Evolutionary conservation across 2,113 vertebrate species (phyloP).

Genomic region (Eretmochelys imbricata): DNA sequence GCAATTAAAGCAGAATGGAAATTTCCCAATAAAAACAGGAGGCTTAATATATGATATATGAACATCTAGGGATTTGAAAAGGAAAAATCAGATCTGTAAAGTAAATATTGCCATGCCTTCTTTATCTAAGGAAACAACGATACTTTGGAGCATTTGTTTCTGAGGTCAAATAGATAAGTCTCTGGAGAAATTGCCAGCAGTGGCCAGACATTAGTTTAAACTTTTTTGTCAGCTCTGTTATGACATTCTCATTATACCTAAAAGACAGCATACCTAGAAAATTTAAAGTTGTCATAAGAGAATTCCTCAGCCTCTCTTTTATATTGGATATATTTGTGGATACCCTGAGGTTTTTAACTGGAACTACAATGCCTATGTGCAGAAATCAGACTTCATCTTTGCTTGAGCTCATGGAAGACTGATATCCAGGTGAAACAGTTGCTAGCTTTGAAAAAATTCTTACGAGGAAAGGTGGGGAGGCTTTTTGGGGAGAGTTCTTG

Average conservation of each 20-base stretch:
- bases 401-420: not conserved
- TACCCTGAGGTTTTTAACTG: not conserved
- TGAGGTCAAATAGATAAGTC: not conserved
- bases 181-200: not conserved
- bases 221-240: not conserved
- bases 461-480: not conserved
- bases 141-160: not conserved
- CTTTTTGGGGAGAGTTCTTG: not conserved
- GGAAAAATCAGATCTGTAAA: not conserved
- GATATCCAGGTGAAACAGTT: not conserved
- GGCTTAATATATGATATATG: not conserved
- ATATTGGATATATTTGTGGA: not conserved
- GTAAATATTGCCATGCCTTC: not conserved
- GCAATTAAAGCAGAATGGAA: not conserved
- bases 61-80: not conserved
- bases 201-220: not conserved
- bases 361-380: not conserved
- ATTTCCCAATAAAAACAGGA: not conserved
- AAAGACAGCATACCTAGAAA: not conserved
- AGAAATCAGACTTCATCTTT: not conserved
- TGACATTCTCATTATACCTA: not conserved
- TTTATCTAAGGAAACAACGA: not conserved
- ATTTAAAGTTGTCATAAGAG: not conserved
- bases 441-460: not conserved
- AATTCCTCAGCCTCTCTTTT: not conserved